These are phyloP conservation scores for Manis javanica DNA, from an alignment of 2,797 vertebrate species.

Conservation along the genomic window DNA sequence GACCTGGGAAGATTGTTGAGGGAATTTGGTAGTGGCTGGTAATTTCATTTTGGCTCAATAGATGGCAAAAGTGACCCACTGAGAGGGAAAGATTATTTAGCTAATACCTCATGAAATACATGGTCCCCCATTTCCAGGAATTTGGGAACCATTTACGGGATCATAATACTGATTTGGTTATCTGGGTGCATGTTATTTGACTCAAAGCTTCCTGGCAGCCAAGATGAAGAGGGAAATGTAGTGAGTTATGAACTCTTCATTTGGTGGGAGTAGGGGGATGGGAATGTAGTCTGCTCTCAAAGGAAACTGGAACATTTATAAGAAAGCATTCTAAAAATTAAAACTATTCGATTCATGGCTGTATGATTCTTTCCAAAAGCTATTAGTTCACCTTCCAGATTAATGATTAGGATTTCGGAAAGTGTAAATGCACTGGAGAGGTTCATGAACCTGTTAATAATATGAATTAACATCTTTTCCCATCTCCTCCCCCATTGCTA, in stretches of 20 bases:
- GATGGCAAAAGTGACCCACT: not conserved
- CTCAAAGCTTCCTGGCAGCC: slow-evolving; percentile 55
- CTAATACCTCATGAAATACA: not conserved
- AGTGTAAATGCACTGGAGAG: slow-evolving; percentile 39
- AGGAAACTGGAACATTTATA: not conserved
- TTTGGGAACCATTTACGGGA: not conserved
- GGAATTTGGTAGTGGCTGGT: not conserved
- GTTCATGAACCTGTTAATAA: slow-evolving; percentile 63
- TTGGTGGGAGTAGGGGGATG: not conserved
- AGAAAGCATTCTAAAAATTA: slow-evolving; percentile 28
- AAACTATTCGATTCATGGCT: slow-evolving; percentile 14
- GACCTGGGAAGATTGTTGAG: not conserved
- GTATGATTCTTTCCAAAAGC: slow-evolving; percentile 47
- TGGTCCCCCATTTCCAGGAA: slow-evolving; percentile 4
- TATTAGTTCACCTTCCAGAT: slow-evolving; percentile 39
- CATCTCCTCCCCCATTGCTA: slow-evolving; percentile 34
- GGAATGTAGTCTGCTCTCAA: not conserved
- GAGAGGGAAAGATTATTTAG: slow-evolving; percentile 27
- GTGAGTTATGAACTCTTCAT: not conserved
- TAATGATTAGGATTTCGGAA: slow-evolving; percentile 60
- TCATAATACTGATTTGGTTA: not conserved
- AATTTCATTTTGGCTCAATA: slow-evolving; percentile 55
- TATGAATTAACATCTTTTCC: slow-evolving; percentile 70
- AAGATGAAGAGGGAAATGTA: slow-evolving; percentile 59
- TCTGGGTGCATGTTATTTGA: not conserved